Evolutionary conservation across 2,113 vertebrate species (phyloP).

Genomic region (Nettapus auritus): DNA sequence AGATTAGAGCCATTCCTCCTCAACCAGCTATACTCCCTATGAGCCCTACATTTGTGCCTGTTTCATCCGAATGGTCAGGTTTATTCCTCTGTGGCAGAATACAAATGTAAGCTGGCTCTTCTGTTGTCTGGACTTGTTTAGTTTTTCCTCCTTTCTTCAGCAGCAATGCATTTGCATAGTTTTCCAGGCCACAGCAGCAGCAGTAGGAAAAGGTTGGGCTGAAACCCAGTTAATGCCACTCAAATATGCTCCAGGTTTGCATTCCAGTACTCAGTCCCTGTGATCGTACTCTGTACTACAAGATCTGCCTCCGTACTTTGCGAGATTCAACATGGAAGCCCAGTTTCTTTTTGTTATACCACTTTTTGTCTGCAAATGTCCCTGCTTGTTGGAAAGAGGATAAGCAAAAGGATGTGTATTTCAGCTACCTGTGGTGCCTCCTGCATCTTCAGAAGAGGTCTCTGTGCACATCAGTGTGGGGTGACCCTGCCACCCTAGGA

Average conservation of each 20-base stretch:
- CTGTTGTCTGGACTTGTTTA: not conserved
- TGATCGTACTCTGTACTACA: not conserved
- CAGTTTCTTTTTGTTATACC: not conserved
- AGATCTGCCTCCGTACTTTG: not conserved
- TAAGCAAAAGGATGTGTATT: not conserved
- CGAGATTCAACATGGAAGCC: not conserved
- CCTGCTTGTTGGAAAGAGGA: not conserved
- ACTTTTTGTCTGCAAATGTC: not conserved
- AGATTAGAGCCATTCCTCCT: not conserved
- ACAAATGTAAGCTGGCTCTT: not conserved
- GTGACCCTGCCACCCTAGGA: not conserved
- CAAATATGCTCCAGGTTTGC: not conserved
- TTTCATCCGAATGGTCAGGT: not conserved
- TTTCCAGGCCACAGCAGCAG: constrained; percentile 5
- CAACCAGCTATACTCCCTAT: not conserved
- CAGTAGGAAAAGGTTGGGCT: not conserved
- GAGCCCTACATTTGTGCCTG: not conserved
- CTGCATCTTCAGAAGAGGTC: not conserved
- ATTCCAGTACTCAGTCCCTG: not conserved
- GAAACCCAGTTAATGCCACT: not conserved
- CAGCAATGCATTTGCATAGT: not conserved
- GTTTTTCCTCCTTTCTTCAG: not conserved
- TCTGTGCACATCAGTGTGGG: not conserved
- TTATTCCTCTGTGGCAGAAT: not conserved
- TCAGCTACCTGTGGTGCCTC: not conserved